A percentile compares a stretch with the other conserved stretches of the same genome.
These are phyloP conservation scores for Petromus typicus DNA, from an alignment of 2,113 vertebrate genomes.

Conservation along the genomic window DNA sequence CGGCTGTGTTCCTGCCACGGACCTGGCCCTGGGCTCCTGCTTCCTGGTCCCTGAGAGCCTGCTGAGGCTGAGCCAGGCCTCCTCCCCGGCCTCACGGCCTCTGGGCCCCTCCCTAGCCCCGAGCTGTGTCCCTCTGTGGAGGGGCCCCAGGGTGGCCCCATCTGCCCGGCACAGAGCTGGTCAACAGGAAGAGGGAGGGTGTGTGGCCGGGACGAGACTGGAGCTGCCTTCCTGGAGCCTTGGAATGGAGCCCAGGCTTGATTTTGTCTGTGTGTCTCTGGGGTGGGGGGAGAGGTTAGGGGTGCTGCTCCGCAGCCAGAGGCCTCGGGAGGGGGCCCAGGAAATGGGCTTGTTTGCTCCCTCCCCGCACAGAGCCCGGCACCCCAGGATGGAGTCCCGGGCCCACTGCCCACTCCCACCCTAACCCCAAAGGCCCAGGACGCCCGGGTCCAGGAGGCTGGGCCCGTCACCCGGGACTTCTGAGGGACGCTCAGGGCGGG, in stretches of 20 bases:
- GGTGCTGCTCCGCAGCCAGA: neutral
- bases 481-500: neutral
- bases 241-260: neutral
- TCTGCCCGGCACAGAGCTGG: neutral
- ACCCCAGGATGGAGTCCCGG: neutral
- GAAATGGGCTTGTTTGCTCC: too few species aligned
- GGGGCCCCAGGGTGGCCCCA: neutral
- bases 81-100: neutral
- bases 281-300: neutral
- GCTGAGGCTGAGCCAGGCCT: neutral
- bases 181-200: neutral
- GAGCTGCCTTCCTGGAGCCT: neutral
- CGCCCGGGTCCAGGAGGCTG: neutral
- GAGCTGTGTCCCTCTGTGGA: neutral
- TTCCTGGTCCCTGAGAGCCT: neutral
- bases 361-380: too few species aligned
- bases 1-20: neutral
- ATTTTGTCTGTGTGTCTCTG: too few species aligned
- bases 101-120: too few species aligned
- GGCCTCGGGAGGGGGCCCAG: too few species aligned
- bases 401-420: neutral
- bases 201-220: rapidly evolving
- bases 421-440: too few species aligned
- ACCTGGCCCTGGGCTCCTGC: neutral
- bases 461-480: neutral